Evolutionary conservation across 1,140 invertebrate genomes (phyloP).

Genomic region (Lanistes nyassanus): DNA sequence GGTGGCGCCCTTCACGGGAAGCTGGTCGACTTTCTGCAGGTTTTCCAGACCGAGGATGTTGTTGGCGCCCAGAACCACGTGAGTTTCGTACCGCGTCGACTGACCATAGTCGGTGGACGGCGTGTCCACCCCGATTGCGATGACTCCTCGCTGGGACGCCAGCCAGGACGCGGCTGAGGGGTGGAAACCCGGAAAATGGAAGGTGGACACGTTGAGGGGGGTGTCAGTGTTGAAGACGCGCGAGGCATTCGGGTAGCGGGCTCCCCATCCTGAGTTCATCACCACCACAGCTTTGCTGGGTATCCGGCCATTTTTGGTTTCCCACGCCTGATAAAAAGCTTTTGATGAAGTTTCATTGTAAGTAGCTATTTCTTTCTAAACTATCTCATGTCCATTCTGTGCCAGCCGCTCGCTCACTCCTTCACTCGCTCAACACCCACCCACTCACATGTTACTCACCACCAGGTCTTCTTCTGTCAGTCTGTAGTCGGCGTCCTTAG

Average conservation of each 20-base stretch:
- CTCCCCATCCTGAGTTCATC: constrained; percentile 50
- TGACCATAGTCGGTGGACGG: background rate
- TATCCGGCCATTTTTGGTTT: constrained; percentile 39
- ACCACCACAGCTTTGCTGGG: constrained; percentile 41
- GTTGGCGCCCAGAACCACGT: background rate
- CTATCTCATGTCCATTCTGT: background rate
- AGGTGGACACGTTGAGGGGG: background rate
- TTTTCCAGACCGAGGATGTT: constrained; percentile 38
- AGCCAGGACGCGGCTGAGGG: background rate
- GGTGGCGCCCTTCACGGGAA: constrained; percentile 39
- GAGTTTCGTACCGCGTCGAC: background rate
- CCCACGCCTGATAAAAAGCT: constrained; percentile 32
- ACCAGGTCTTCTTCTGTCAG: constrained; percentile 33
- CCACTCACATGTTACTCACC: background rate
- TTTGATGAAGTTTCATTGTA: too few species aligned
- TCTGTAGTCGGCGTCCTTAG: constrained; percentile 34
- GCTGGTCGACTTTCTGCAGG: constrained; percentile 34
- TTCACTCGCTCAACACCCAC: background rate
- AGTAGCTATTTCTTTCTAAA: too few species aligned
- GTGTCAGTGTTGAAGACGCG: constrained; percentile 1
- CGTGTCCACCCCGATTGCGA: background rate
- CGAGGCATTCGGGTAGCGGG: constrained; percentile 34
- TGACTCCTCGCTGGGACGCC: background rate
- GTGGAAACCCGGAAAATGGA: constrained; percentile 3
- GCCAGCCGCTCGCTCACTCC: constrained; percentile 31